These are phyloP conservation scores for Calidris pygmaea DNA, from an alignment of 2,113 vertebrate species.

Conservation along the genomic window DNA sequence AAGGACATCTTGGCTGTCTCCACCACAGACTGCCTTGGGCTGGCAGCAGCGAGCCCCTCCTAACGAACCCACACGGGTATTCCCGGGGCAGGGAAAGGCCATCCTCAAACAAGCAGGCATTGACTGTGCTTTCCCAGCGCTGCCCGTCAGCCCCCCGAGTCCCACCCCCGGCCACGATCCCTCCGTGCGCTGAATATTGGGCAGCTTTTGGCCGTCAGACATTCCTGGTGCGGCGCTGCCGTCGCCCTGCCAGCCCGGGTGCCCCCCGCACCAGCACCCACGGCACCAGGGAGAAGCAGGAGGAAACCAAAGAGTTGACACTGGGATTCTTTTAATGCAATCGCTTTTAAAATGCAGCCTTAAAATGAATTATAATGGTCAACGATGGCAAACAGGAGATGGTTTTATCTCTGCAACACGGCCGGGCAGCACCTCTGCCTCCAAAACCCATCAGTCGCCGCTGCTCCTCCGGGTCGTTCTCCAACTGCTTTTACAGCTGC, in stretches of 20 bases:
- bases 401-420: background rate
- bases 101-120: background rate
- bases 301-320: background rate
- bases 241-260: background rate
- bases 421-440: background rate
- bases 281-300: background rate
- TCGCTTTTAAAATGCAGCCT: slow-evolving; percentile 30
- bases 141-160: background rate
- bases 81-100: background rate
- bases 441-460: background rate
- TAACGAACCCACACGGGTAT: accelerated
- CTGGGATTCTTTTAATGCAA: slow-evolving; percentile 14
- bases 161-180: background rate
- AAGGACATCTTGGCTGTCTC: accelerated
- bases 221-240: background rate
- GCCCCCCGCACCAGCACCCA: background rate
- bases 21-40: background rate
- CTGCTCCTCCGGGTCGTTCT: accelerated
- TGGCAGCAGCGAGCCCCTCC: accelerated
- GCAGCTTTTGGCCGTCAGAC: background rate
- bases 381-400: background rate
- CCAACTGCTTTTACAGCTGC: background rate
- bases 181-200: background rate
- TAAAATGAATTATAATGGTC: background rate
- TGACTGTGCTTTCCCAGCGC: background rate